Evolutionary conservation across 2,113 vertebrate genomes (phyloP).

Genomic region (Hydrochoerus hydrochaeris): DNA sequence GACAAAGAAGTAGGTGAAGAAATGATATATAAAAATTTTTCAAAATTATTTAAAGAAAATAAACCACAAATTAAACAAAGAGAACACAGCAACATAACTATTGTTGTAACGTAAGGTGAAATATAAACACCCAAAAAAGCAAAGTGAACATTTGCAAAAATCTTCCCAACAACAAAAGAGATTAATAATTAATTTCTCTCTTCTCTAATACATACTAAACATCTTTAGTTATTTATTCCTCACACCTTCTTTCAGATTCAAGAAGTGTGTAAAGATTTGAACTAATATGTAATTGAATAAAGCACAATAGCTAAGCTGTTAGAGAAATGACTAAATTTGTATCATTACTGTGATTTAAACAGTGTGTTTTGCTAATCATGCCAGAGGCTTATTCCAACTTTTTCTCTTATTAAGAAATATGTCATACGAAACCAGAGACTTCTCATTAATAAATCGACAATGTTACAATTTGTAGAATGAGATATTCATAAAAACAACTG

Average conservation of each 20-base stretch:
- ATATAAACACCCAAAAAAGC: neutral
- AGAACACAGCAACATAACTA: neutral
- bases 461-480: slow-evolving; percentile 62
- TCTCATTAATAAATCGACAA: slow-evolving; percentile 68
- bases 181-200: neutral
- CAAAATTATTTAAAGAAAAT: slow-evolving; percentile 17
- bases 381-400: slow-evolving; percentile 77
- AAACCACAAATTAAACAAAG: neutral
- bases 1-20: neutral
- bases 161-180: neutral
- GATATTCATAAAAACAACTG: slow-evolving; percentile 9
- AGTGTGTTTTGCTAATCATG: slow-evolving; percentile 83
- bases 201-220: neutral
- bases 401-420: slow-evolving; percentile 65
- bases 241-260: neutral
- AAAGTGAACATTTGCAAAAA: neutral
- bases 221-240: neutral
- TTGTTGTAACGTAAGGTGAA: neutral
- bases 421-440: slow-evolving; percentile 42
- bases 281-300: neutral
- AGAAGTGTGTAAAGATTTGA: neutral
- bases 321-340: slow-evolving; percentile 58
- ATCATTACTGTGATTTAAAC: slow-evolving; percentile 65
- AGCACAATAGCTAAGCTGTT: neutral
- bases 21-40: neutral